A percentile compares a stretch with the other conserved stretches of the same genome.
Conservation (phyloP, 2,888 invertebrate species). For the Drosophila hamatofila region DNA sequence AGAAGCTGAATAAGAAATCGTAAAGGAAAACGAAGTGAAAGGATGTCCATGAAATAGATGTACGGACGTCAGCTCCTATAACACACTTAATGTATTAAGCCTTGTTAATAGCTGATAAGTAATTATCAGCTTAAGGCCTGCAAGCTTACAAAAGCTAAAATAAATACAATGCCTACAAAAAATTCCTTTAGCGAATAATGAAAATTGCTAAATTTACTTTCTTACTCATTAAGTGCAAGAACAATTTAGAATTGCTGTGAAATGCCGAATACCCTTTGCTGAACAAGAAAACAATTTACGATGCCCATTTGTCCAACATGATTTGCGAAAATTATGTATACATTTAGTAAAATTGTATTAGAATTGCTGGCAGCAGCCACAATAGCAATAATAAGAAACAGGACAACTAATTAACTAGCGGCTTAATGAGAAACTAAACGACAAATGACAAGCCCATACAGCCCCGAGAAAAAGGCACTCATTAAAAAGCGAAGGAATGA, state of each 20-base stretch:
- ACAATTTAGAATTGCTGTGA: neutral
- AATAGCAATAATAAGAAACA: conserved; percentile 2
- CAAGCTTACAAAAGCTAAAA: neutral
- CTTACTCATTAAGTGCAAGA: neutral
- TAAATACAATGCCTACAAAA: neutral
- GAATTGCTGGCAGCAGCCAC: conserved; percentile 7
- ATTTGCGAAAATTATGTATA: conserved; percentile 7
- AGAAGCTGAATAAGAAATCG: neutral
- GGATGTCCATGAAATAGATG: too few species aligned
- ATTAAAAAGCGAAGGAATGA: neutral
- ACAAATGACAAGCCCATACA: conserved; percentile 17
- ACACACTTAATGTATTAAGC: neutral
- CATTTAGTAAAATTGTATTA: conserved; percentile 2
- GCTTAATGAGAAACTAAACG: conserved; percentile 15
- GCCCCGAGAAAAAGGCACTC: conserved; percentile 1
- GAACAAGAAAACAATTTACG: conserved; percentile 8
- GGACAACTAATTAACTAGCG: conserved; percentile 9
- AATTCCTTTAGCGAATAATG: neutral
- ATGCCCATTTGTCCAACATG: neutral
- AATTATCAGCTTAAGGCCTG: neutral
- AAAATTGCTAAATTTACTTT: neutral
- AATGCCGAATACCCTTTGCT: neutral
- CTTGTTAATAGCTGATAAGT: neutral
- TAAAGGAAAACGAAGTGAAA: neutral
- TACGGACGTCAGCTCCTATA: too few species aligned